Evolutionary conservation across 2,797 vertebrate species (phyloP).

Genomic region (Eulemur coronatus): DNA sequence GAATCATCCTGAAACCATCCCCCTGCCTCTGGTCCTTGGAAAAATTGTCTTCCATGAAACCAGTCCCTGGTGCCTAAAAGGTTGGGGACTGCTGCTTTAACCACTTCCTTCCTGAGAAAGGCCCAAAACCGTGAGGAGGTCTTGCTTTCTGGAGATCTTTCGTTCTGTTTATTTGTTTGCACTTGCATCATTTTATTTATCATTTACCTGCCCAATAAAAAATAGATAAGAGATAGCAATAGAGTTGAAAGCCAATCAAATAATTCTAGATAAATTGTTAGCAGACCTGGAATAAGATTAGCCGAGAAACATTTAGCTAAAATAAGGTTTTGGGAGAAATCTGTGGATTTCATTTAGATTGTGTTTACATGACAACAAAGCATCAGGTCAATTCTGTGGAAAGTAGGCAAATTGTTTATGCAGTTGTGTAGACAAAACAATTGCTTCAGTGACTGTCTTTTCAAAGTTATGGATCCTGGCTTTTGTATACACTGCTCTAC

Average conservation of each 20-base stretch:
- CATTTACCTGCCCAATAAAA: slow-evolving; percentile 48
- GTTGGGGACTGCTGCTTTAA: not conserved
- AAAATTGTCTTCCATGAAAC: no score
- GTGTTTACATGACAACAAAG: slow-evolving; percentile 70
- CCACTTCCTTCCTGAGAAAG: not conserved
- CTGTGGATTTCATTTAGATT: slow-evolving; percentile 65
- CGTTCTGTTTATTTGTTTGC: slow-evolving; percentile 41
- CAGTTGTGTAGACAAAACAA: slow-evolving; percentile 48
- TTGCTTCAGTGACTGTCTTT: slow-evolving; percentile 12
- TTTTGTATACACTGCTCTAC: not conserved
- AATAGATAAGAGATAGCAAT: slow-evolving; percentile 58
- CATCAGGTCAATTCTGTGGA: slow-evolving; percentile 46
- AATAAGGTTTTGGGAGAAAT: slow-evolving; percentile 30
- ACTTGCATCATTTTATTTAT: slow-evolving; percentile 65
- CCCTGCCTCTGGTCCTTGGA: no score
- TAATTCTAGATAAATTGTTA: slow-evolving; percentile 66
- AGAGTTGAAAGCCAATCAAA: slow-evolving; percentile 56
- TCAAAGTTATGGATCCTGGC: slow-evolving; percentile 36
- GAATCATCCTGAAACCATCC: no score
- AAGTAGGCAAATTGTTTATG: slow-evolving; percentile 46
- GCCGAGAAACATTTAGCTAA: slow-evolving; percentile 61
- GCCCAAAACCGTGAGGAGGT: not conserved
- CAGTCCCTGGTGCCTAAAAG: no score
- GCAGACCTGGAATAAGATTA: slow-evolving; percentile 58
- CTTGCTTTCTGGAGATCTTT: slow-evolving; percentile 37